Evolutionary conservation across 2,888 invertebrate genomes (phyloP).

Genomic region (Ichneumon xanthorius): DNA sequence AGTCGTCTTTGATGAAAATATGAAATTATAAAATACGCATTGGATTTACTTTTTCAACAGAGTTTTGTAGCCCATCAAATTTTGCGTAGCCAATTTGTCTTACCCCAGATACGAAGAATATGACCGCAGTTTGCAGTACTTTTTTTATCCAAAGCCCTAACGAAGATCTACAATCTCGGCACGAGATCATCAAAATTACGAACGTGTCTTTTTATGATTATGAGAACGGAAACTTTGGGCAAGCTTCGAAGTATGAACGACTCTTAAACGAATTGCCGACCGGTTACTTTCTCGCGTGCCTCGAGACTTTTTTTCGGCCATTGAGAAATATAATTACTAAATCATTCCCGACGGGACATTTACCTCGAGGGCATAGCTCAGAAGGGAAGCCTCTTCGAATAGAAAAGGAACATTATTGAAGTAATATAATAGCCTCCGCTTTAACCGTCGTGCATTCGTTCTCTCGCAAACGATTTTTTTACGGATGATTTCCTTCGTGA

Average conservation of each 20-base stretch:
- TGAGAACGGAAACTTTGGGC: slow-evolving; percentile 9
- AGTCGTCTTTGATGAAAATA: neutral
- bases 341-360: slow-evolving; percentile 17
- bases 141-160: slow-evolving; percentile 14
- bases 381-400: slow-evolving; percentile 2
- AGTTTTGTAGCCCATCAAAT: neutral
- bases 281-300: slow-evolving; percentile 11
- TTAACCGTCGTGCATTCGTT: neutral
- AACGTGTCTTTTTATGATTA: neutral
- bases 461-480: neutral
- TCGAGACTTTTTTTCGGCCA: slow-evolving; percentile 24
- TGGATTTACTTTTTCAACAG: neutral
- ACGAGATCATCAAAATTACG: neutral
- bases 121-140: slow-evolving; percentile 14
- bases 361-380: neutral
- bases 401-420: neutral
- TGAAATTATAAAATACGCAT: neutral
- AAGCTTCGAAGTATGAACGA: slow-evolving; percentile 14
- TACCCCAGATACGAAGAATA: slow-evolving; percentile 14
- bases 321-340: slow-evolving; percentile 40
- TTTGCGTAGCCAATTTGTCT: neutral
- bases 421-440: neutral
- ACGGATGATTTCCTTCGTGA: slow-evolving; percentile 18
- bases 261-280: slow-evolving; percentile 6
- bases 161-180: slow-evolving; percentile 9